Conservation (phyloP, 2,888 invertebrate genomes). For the Chymomyza fuscimana region DNA sequence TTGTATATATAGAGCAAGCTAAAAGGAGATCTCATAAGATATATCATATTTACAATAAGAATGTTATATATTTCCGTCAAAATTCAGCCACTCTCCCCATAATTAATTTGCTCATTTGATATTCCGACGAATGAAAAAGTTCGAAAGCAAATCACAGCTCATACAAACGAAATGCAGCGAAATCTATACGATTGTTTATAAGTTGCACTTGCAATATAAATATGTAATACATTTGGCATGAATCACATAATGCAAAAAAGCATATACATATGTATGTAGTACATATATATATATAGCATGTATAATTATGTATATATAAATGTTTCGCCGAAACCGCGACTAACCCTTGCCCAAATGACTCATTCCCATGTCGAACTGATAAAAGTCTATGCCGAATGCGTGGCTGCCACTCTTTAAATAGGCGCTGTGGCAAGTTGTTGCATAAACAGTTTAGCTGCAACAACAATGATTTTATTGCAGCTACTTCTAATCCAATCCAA, state of each 20-base stretch:
- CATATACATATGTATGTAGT: too few species aligned
- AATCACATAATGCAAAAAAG: neutral
- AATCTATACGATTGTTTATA: neutral
- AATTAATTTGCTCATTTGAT: neutral
- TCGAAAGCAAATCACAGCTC: too few species aligned
- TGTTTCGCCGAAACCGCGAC: neutral
- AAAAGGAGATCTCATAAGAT: too few species aligned
- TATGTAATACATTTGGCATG: neutral
- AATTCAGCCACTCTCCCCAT: neutral
- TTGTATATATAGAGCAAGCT: too few species aligned
- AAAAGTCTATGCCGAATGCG: neutral
- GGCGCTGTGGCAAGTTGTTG: neutral
- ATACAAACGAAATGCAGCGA: constrained; percentile 4
- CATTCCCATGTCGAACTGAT: neutral
- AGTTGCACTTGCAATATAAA: neutral
- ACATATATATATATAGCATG: too few species aligned
- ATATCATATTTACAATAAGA: too few species aligned
- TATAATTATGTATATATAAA: neutral
- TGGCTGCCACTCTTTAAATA: neutral
- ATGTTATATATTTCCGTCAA: neutral
- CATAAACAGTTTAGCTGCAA: neutral
- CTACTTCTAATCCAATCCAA: neutral
- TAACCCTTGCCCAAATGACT: neutral
- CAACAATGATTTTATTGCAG: neutral
- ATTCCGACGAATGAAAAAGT: neutral